phyloP scores from a whole-genome alignment of 1,140 invertebrate genomes.

The Calosoma granatense region DNA sequence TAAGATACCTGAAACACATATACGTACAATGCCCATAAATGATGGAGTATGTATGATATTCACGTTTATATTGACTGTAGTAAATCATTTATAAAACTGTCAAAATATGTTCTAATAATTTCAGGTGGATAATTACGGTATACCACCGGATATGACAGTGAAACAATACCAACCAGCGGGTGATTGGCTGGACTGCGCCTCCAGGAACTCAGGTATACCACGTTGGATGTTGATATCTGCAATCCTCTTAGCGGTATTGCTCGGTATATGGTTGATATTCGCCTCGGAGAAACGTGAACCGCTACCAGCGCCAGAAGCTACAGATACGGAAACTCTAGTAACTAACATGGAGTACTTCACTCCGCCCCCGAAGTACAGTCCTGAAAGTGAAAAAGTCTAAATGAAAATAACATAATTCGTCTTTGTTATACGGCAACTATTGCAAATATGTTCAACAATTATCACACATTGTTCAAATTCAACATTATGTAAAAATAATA shows the following conservation, averaged over 20 bases:
- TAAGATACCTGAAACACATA: constrained; percentile 26
- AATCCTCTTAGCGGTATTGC: constrained; percentile 20
- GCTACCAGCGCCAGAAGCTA: background rate
- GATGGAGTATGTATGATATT: background rate
- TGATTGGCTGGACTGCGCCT: constrained; percentile 27
- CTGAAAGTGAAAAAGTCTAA: constrained; percentile 16
- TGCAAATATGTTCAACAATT: too few species aligned
- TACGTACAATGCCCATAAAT: constrained; percentile 25
- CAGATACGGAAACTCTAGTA: background rate
- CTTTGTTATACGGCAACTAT: too few species aligned
- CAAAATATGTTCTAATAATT: background rate
- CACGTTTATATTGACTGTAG: too few species aligned
- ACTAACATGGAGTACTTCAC: constrained; percentile 7
- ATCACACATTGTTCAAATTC: too few species aligned
- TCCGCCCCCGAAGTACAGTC: constrained; percentile 15
- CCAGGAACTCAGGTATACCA: constrained; percentile 24
- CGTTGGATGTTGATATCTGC: constrained; percentile 21
- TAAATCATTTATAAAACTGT: too few species aligned
- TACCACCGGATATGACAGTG: constrained; percentile 2
- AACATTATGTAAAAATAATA: too few species aligned
- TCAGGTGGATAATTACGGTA: background rate
- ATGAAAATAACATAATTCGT: too few species aligned
- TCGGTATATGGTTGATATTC: constrained; percentile 21
- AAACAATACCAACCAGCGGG: constrained; percentile 11
- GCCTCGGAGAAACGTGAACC: constrained; percentile 15